A percentile compares a stretch with the other conserved stretches of the same genome.
phyloP scores from a whole-genome alignment of 2,888 invertebrate genomes.

The Conomelus anceps region DNA sequence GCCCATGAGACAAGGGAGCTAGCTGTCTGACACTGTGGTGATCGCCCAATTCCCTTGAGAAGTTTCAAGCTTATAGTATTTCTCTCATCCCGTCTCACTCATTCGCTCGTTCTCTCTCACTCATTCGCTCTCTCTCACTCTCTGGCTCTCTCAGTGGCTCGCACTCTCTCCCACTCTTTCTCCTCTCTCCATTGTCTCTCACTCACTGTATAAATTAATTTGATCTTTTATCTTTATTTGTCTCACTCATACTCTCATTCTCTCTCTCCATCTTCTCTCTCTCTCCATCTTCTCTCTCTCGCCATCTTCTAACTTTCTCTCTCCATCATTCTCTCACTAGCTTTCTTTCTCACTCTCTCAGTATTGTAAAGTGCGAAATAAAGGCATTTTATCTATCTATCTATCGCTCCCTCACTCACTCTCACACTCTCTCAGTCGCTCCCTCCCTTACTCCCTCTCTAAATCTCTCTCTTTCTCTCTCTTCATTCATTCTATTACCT shows the following conservation, averaged over 20 bases:
- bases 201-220: background rate
- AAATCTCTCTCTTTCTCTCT: background rate
- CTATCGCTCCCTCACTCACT: background rate
- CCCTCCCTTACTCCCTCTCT: background rate
- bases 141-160: background rate
- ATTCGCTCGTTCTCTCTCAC: background rate
- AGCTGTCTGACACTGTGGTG: background rate
- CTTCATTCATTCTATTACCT: no score
- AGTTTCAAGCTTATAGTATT: background rate
- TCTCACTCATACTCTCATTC: slow-evolving; percentile 1
- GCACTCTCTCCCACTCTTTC: background rate
- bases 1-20: background rate
- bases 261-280: background rate
- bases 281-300: background rate
- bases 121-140: background rate
- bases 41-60: background rate
- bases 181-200: background rate
- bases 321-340: background rate
- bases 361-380: background rate
- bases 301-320: background rate
- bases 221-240: background rate
- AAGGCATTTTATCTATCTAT: background rate
- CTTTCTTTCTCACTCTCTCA: background rate
- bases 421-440: background rate
- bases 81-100: background rate